Base-by-base conservation (phyloP, 2,888 invertebrate genomes). In the Apodemia mormo region DNA sequence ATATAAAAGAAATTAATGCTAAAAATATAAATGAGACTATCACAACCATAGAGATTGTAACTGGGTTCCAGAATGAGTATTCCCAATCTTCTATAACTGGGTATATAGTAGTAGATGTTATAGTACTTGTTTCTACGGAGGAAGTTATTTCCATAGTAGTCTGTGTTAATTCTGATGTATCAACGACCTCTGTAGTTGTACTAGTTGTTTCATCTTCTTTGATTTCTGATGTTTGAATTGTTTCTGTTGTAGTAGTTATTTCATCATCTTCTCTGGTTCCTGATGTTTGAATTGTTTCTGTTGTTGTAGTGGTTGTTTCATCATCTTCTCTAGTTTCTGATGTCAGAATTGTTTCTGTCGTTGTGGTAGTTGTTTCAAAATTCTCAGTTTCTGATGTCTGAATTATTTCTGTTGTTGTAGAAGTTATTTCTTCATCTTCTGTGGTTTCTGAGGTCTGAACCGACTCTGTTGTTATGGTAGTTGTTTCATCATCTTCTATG, bases 21-120 rank as follows among this genome's bases (percentile, higher is more conserved):
- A 84, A 49, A 8, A 79, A 49, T 61, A 81, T 69, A 0, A 81
- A 30, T 8, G 74, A 70, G 43, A 80, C 37, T 43, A 77, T 49
- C 22, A 73, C 70, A 8, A 80, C 78, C 74, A 82, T 76, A 7
- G 77, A 29, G 49, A 84, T 84, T 6, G 81, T 82, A 5, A 78
- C 71, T 5, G 79, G 70, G 68, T 77, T 84, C 84, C 85, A 85
- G 73, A 84, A 82, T 30, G 73, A 61, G 40, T 30, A 22, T 10
- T 54, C 49, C 65, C 22, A 43, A 33, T 43, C 68, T 4, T 40
- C 43, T 29, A 54, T 54, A 37, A 54, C 14, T 2, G 61, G 56
- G 5, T 45, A 12, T 43, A 8, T 9, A 4, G 66, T 40, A 7
- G 70, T 66, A 4, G 37, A 40, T 14, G 10, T 10, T 1, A 33